Percentiles rank a stretch among this genome's conserved stretches.
These are phyloP conservation scores for Microtus montanus DNA, from an alignment of 2,113 vertebrate species.

Conservation along the genomic window DNA sequence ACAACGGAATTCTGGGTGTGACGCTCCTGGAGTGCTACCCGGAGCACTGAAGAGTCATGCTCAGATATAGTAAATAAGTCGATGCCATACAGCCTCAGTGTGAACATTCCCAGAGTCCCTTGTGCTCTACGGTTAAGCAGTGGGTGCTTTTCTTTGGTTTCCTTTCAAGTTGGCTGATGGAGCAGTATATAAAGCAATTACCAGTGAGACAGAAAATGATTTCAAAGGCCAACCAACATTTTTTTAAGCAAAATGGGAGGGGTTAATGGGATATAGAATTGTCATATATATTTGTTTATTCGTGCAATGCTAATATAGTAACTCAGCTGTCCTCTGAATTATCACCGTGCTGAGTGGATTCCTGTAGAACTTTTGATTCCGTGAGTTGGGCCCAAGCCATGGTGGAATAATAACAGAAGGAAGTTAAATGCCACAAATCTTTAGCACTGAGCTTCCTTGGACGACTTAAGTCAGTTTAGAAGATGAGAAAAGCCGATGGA, in stretches of 20 bases:
- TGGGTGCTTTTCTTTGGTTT: slow-evolving; percentile 99
- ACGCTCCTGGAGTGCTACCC: slow-evolving; percentile 87
- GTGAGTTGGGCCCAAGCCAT: slow-evolving; percentile 73
- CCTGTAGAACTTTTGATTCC: slow-evolving; percentile 81
- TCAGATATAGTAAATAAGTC: slow-evolving; percentile 90
- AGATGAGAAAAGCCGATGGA: slow-evolving; percentile 76
- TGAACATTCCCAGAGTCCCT: slow-evolving; percentile 97
- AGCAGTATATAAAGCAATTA: slow-evolving; percentile 83
- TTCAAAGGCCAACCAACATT: slow-evolving; percentile 82
- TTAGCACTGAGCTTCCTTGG: slow-evolving; percentile 75
- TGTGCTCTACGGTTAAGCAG: slow-evolving; percentile 95
- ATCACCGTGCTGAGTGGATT: slow-evolving; percentile 80
- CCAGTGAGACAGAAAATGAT: slow-evolving; percentile 83
- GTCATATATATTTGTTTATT: slow-evolving; percentile 84
- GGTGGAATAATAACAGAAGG: slow-evolving; percentile 68
- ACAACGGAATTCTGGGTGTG: slow-evolving; percentile 94
- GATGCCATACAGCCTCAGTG: slow-evolving; percentile 91
- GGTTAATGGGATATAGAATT: slow-evolving; percentile 83
- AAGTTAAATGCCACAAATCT: slow-evolving; percentile 74
- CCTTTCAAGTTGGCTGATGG: slow-evolving; percentile 87
- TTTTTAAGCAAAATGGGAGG: slow-evolving; percentile 75
- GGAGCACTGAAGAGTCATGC: slow-evolving; percentile 89
- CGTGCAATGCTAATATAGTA: slow-evolving; percentile 85
- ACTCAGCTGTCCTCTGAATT: slow-evolving; percentile 84
- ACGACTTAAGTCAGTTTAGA: slow-evolving; percentile 80